Conservation (phyloP, 2,797 vertebrate species). For the Luscinia megarhynchos region DNA sequence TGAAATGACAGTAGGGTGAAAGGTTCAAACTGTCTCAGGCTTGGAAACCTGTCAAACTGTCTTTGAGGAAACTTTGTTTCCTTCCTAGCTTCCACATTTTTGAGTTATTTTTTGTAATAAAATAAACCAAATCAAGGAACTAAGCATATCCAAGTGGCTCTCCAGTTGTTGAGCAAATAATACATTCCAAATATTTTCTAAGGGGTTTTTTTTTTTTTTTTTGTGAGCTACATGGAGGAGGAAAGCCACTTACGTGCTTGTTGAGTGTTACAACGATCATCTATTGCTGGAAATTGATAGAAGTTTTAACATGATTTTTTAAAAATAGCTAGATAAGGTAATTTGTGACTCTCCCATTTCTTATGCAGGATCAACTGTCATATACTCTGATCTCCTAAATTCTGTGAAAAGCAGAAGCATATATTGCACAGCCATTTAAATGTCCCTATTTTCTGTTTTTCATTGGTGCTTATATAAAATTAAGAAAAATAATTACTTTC, state of each 20-base stretch:
- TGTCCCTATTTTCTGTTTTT: background rate
- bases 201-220: fast-evolving
- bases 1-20: background rate
- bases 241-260: background rate
- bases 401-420: background rate
- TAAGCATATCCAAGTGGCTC: background rate
- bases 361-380: fast-evolving
- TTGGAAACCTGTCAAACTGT: background rate
- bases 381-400: background rate
- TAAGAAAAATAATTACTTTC: background rate
- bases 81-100: background rate
- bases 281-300: background rate
- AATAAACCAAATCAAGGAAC: background rate
- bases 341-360: background rate
- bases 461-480: background rate
- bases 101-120: background rate
- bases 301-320: background rate
- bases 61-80: background rate
- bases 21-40: background rate
- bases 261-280: background rate
- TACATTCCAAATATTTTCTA: background rate
- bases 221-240: background rate
- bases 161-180: background rate
- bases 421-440: background rate
- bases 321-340: background rate